Evolutionary conservation across 1,140 invertebrate genomes (phyloP).

Genomic region (Lanistes nyassanus): DNA sequence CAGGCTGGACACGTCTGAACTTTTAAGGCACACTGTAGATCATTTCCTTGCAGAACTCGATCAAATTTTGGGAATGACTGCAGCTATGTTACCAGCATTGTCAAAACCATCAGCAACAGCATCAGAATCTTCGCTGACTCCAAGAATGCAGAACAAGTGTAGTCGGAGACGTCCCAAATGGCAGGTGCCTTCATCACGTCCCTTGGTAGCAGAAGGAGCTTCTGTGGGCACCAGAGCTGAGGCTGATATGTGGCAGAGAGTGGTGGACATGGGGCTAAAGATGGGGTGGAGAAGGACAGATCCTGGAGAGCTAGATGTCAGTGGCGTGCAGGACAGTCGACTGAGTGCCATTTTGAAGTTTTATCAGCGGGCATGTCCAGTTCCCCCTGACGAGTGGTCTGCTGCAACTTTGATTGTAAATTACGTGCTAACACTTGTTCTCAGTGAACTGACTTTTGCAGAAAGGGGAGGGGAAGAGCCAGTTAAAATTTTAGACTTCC

Average conservation of each 20-base stretch:
- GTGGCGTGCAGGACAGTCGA: slow-evolving; percentile 10
- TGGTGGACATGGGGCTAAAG: slow-evolving; percentile 13
- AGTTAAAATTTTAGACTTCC: slow-evolving; percentile 42
- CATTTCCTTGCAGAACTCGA: slow-evolving; percentile 12
- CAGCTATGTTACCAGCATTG: not conserved
- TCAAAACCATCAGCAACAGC: not conserved
- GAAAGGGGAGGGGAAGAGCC: slow-evolving; percentile 15
- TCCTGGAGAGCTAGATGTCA: slow-evolving; percentile 19
- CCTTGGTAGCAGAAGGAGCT: not conserved
- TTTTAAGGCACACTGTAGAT: slow-evolving; percentile 4
- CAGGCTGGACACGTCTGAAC: not conserved
- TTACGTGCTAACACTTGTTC: slow-evolving; percentile 47
- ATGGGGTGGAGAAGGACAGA: slow-evolving; percentile 13
- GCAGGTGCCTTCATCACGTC: slow-evolving; percentile 17
- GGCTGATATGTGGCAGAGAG: slow-evolving; percentile 24
- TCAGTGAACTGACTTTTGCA: slow-evolving; percentile 40
- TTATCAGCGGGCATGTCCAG: slow-evolving; percentile 39
- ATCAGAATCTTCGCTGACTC: slow-evolving; percentile 10
- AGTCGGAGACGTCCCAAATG: slow-evolving; percentile 19
- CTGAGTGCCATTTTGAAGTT: slow-evolving; percentile 41
- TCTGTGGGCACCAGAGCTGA: not conserved
- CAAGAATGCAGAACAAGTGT: slow-evolving; percentile 18
- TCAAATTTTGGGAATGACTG: slow-evolving; percentile 6
- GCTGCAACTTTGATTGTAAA: slow-evolving; percentile 44
- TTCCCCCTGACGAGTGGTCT: slow-evolving; percentile 36